These are phyloP conservation scores for Stenurella melanura DNA, from an alignment of 2,888 invertebrate species.

Conservation along the genomic window DNA sequence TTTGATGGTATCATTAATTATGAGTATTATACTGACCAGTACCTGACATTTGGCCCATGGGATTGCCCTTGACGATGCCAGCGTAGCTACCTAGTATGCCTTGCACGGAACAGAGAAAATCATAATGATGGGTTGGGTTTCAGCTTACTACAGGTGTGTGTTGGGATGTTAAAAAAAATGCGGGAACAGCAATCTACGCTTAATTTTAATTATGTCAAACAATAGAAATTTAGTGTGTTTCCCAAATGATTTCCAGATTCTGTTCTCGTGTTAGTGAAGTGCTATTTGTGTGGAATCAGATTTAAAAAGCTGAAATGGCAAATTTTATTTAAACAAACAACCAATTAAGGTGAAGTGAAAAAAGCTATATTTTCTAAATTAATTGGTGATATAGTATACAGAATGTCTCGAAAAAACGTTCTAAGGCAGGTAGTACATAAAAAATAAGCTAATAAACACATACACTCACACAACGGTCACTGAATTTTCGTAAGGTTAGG, in stretches of 20 bases:
- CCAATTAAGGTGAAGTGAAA: no score
- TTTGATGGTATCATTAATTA: slow-evolving; percentile 33
- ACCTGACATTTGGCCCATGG: slow-evolving; percentile 91
- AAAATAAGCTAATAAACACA: no score
- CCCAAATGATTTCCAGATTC: not conserved
- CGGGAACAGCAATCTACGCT: slow-evolving; percentile 29
- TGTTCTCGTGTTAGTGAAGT: not conserved
- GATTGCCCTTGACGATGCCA: slow-evolving; percentile 91
- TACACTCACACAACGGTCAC: no score
- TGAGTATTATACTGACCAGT: slow-evolving; percentile 77
- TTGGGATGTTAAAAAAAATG: slow-evolving; percentile 48
- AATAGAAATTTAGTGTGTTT: slow-evolving; percentile 17
- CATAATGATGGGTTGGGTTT: slow-evolving; percentile 67
- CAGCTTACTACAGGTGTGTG: slow-evolving; percentile 64
- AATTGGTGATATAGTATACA: no score
- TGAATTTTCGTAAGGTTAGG: no score
- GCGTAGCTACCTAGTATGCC: slow-evolving; percentile 86
- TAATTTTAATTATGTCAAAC: slow-evolving; percentile 15
- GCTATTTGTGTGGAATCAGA: slow-evolving; percentile 23
- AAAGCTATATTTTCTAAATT: no score
- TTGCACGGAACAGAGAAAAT: slow-evolving; percentile 72
- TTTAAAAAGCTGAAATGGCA: not conserved
- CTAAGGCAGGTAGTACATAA: no score
- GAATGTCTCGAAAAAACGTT: no score
- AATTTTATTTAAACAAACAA: not conserved